These are phyloP conservation scores for Crocuta crocuta DNA, from an alignment of 2,113 vertebrate genomes.

Conservation along the genomic window DNA sequence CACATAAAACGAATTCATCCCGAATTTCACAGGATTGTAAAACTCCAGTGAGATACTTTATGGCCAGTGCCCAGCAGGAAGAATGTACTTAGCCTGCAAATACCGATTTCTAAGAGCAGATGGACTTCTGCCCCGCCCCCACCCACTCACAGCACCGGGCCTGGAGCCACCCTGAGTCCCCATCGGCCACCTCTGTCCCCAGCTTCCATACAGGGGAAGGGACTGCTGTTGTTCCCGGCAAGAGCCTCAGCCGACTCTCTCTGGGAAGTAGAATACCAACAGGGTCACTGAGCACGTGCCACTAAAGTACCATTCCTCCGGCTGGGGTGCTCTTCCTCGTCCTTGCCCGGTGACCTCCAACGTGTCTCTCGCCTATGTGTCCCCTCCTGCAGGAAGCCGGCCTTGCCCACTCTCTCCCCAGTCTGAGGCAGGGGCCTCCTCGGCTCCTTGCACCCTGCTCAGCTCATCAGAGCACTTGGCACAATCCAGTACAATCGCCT, in stretches of 20 bases:
- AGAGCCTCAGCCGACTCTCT: neutral
- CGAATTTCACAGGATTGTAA: neutral
- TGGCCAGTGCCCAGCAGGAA: rapidly evolving
- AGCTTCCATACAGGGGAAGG: neutral
- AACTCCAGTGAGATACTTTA: neutral
- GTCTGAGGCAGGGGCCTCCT: neutral
- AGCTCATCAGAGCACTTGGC: neutral
- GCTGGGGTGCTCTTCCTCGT: neutral
- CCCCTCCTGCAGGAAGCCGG: conserved; percentile 51
- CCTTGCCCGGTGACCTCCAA: neutral
- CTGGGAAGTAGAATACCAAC: neutral
- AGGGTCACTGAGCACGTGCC: neutral
- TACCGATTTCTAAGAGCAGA: neutral
- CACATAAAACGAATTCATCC: neutral
- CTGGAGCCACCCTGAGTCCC: neutral
- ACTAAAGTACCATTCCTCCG: neutral
- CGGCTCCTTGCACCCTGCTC: neutral
- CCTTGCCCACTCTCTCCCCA: neutral
- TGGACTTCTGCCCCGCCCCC: neutral
- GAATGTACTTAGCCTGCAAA: neutral
- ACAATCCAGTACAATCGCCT: no score
- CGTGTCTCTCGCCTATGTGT: neutral
- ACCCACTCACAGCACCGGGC: neutral
- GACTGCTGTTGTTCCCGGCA: rapidly evolving
- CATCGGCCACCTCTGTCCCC: neutral